phyloP scores from a whole-genome alignment of 2,888 invertebrate species.

The Philaethria dido region DNA sequence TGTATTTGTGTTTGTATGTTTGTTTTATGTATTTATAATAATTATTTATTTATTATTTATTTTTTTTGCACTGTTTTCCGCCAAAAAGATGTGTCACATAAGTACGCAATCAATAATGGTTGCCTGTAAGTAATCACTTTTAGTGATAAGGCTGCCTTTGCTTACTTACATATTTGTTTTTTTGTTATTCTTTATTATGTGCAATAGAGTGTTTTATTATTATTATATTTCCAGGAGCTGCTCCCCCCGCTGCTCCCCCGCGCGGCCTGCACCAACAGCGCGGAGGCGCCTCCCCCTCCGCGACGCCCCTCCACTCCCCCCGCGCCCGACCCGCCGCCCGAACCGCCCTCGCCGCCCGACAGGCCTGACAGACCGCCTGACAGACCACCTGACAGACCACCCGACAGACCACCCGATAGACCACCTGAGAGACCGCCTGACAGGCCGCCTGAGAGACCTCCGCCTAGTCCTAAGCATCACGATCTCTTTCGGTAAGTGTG shows the following conservation, averaged over 20 bases:
- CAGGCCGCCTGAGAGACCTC: constrained; percentile 62
- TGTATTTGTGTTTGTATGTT: too few species aligned
- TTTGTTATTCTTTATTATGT: too few species aligned
- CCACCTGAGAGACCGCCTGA: constrained; percentile 52
- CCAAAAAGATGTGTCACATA: too few species aligned
- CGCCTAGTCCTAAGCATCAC: constrained; percentile 67
- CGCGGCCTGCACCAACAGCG: constrained; percentile 31
- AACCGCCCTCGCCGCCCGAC: constrained; percentile 31
- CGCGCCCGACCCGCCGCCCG: constrained; percentile 19
- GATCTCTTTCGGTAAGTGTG: constrained; percentile 59
- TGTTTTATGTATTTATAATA: too few species aligned
- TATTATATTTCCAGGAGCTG: constrained; percentile 63
- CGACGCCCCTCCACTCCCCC: constrained; percentile 5
- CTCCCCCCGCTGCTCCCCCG: constrained; percentile 71
- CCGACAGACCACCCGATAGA: constrained; percentile 48
- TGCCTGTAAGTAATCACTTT: too few species aligned
- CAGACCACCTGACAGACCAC: constrained; percentile 49
- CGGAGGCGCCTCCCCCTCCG: not conserved
- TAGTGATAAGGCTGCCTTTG: too few species aligned
- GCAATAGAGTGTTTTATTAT: too few species aligned
- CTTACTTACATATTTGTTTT: too few species aligned
- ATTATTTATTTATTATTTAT: too few species aligned
- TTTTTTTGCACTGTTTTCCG: too few species aligned
- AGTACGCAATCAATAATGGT: too few species aligned
- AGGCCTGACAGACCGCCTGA: constrained; percentile 52